phyloP scores from a whole-genome alignment of 2,888 invertebrate genomes.

The Acanthosoma haemorrhoidale region DNA sequence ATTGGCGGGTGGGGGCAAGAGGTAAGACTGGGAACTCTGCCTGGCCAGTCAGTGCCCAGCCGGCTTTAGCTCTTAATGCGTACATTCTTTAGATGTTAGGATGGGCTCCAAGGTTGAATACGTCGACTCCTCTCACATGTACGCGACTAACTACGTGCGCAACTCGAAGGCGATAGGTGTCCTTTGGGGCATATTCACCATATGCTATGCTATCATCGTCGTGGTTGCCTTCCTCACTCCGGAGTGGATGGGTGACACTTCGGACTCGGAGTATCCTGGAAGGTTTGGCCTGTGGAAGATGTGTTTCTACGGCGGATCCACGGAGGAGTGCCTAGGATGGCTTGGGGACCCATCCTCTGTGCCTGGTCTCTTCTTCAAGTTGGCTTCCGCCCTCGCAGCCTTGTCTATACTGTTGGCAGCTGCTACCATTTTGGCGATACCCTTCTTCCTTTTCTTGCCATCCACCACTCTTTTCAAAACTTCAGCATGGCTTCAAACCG shows the following conservation, averaged over 20 bases:
- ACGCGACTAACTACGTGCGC: conserved; percentile 83
- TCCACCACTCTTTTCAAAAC: conserved; percentile 87
- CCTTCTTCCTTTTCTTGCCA: conserved; percentile 88
- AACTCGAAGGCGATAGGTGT: conserved; percentile 94
- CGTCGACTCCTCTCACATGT: conserved; percentile 83
- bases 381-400: conserved; percentile 83
- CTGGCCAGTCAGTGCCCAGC: background rate
- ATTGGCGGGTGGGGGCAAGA: background rate
- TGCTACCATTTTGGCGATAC: conserved; percentile 79
- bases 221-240: conserved; percentile 93
- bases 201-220: conserved; percentile 93
- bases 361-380: conserved; percentile 75
- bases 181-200: conserved; percentile 95
- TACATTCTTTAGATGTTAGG: background rate
- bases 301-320: conserved; percentile 63
- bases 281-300: conserved; percentile 89
- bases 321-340: conserved; percentile 77
- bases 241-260: conserved; percentile 70
- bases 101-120: conserved; percentile 92
- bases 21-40: too few relatives aligned
- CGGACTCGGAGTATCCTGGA: conserved; percentile 79
- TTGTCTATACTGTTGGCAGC: conserved; percentile 78
- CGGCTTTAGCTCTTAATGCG: background rate
- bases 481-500: conserved; percentile 92
- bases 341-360: conserved; percentile 77